Evolutionary conservation across 2,113 vertebrate species (phyloP).

Genomic region (Helogale parvula): DNA sequence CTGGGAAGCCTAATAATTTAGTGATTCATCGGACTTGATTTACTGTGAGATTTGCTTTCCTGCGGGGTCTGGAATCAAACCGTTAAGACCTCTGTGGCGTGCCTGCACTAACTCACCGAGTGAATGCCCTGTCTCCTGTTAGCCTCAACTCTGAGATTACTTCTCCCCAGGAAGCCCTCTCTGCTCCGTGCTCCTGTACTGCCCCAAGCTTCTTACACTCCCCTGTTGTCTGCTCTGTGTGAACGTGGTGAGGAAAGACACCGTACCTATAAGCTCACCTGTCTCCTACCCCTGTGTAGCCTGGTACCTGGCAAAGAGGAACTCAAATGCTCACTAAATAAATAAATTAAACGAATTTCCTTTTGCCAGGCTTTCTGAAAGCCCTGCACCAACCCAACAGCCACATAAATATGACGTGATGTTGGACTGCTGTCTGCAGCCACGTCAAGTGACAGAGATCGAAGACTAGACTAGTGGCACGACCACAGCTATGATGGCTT

Average conservation of each 20-base stretch:
- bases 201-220: not conserved
- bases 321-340: not conserved
- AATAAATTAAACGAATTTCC: not conserved
- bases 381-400: not conserved
- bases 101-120: not conserved
- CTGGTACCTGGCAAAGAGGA: not conserved
- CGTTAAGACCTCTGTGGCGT: not conserved
- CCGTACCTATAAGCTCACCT: accelerated
- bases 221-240: not conserved
- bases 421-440: not conserved
- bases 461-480: not conserved
- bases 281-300: not conserved
- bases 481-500: not conserved
- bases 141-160: not conserved
- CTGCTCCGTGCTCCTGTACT: not conserved
- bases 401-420: not conserved
- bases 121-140: not conserved
- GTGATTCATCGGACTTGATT: not conserved
- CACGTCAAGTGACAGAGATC: not conserved
- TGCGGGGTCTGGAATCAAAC: not conserved
- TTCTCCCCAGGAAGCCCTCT: not conserved
- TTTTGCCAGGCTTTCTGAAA: not conserved
- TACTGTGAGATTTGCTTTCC: not conserved
- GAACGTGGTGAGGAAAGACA: not conserved
- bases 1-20: not conserved